Conservation (phyloP, 2,113 vertebrate genomes). For the Paralichthys olivaceus region DNA sequence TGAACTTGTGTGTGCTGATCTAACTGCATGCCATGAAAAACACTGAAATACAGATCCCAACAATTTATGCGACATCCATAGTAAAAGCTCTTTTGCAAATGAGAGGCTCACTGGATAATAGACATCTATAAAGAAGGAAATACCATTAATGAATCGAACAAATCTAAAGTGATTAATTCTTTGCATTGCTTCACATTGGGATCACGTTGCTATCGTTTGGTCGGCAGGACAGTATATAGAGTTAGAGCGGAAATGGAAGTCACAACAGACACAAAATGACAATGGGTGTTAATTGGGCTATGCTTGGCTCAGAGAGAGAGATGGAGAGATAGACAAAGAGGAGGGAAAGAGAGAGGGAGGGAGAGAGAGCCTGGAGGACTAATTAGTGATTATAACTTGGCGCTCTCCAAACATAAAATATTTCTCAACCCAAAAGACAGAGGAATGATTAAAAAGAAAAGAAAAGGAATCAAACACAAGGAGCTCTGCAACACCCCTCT, state of each 20-base stretch:
- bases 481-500: slow-evolving; percentile 65
- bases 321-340: slow-evolving; percentile 60
- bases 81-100: slow-evolving; percentile 27
- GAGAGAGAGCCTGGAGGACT: slow-evolving; percentile 80
- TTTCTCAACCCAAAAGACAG: slow-evolving; percentile 80
- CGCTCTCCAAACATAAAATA: slow-evolving; percentile 82
- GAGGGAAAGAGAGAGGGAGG: slow-evolving; percentile 44
- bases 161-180: slow-evolving; percentile 43
- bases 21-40: slow-evolving; percentile 46
- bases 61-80: slow-evolving; percentile 19
- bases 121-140: slow-evolving; percentile 49
- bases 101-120: slow-evolving; percentile 52
- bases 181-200: slow-evolving; percentile 45
- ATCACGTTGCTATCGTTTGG: slow-evolving; percentile 23
- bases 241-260: slow-evolving; percentile 54
- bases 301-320: slow-evolving; percentile 63
- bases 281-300: slow-evolving; percentile 73
- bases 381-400: slow-evolving; percentile 83
- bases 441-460: slow-evolving; percentile 82
- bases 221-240: slow-evolving; percentile 40
- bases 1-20: slow-evolving; percentile 40
- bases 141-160: slow-evolving; percentile 41
- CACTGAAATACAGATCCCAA: slow-evolving; percentile 23
- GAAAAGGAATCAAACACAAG: slow-evolving; percentile 75
- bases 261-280: slow-evolving; percentile 69